Conservation (phyloP, 2,113 vertebrate species). For the Hippolais icterina region DNA sequence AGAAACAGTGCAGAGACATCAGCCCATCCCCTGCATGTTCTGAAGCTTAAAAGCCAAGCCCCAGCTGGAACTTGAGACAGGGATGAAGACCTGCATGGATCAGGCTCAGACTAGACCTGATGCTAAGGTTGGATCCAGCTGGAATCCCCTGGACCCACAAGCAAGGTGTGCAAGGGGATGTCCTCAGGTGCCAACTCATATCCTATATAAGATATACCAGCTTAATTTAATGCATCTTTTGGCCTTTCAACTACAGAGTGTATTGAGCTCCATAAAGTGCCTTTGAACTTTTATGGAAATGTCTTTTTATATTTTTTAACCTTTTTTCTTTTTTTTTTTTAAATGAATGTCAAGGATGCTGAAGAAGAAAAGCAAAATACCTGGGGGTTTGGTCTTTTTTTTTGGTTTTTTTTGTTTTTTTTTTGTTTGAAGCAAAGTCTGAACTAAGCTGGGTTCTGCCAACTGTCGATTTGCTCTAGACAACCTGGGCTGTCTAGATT, state of each 20-base stretch:
- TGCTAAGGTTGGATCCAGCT: not conserved
- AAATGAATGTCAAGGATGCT: not conserved
- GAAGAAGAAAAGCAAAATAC: not conserved
- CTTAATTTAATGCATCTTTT: not conserved
- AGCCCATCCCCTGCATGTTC: not conserved
- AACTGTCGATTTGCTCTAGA: fast-evolving
- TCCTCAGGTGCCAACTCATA: not conserved
- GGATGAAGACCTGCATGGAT: not conserved
- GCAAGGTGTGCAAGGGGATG: not conserved
- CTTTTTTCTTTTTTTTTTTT: not conserved
- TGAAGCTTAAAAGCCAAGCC: not conserved
- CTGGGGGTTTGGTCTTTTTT: fast-evolving
- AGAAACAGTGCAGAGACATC: not conserved
- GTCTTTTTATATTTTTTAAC: not conserved
- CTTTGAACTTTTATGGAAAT: not conserved
- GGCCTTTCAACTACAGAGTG: not conserved
- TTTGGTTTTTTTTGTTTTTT: no score
- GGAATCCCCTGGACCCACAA: not conserved
- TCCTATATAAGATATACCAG: fast-evolving
- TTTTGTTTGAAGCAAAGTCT: not conserved
- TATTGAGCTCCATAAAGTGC: not conserved
- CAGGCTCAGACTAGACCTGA: not conserved
- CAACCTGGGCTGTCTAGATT: not conserved
- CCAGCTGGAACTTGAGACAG: not conserved
- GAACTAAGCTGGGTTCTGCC: not conserved